phyloP scores from a whole-genome alignment of 2,113 vertebrate species.

The Marmota flaviventris region DNA sequence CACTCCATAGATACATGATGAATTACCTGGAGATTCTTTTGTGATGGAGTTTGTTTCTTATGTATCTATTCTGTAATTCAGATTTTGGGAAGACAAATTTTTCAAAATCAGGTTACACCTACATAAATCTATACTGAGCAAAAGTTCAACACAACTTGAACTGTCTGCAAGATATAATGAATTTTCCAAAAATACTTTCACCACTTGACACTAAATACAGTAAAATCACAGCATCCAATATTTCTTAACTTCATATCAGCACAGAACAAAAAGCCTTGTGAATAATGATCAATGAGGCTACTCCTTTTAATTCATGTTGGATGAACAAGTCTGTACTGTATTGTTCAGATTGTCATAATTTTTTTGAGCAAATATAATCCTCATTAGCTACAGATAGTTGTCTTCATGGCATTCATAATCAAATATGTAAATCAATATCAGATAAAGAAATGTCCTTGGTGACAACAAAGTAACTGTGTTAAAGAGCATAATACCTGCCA shows the following conservation, averaged over 20 bases:
- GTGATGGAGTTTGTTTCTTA: background rate
- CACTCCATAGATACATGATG: background rate
- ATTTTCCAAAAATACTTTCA: slow-evolving; percentile 47
- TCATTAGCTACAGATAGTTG: slow-evolving; percentile 64
- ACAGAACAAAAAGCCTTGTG: background rate
- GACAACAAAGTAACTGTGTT: background rate
- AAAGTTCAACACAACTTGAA: slow-evolving; percentile 56
- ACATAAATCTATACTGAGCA: slow-evolving; percentile 17
- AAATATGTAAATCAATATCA: slow-evolving; percentile 72
- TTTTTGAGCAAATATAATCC: slow-evolving; percentile 43
- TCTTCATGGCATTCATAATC: slow-evolving; percentile 58
- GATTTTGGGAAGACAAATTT: background rate
- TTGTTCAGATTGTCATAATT: background rate
- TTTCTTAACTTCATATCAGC: slow-evolving; percentile 4
- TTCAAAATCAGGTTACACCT: background rate
- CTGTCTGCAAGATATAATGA: slow-evolving; percentile 59
- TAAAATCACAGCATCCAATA: background rate
- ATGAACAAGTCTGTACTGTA: background rate
- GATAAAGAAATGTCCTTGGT: slow-evolving; percentile 67
- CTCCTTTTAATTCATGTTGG: background rate
- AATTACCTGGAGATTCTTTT: background rate
- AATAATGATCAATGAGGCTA: background rate
- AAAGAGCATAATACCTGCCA: slow-evolving; percentile 25
- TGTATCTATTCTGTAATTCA: background rate
- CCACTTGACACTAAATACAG: slow-evolving; percentile 34